A percentile compares a stretch with the other conserved stretches of the same genome.
Conservation (phyloP, 2,797 vertebrate genomes). For the Notolepis coatsorum region DNA sequence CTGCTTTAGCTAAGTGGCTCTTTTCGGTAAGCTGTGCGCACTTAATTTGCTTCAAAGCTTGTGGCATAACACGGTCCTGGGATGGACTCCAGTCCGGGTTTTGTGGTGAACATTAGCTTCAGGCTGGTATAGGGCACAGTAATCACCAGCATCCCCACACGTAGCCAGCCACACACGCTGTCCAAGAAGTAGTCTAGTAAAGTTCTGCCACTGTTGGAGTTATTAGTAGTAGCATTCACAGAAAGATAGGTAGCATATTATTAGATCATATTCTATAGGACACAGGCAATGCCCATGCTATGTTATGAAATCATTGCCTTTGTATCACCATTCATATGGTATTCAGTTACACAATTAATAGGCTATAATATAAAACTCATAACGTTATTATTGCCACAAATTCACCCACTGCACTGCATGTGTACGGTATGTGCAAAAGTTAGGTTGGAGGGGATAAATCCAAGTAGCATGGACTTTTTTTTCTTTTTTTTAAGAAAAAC, state of each 20-base stretch:
- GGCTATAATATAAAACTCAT: no score
- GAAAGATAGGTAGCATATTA: constrained; percentile 42
- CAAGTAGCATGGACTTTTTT: constrained; percentile 58
- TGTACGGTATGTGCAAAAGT: constrained; percentile 17
- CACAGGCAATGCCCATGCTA: neutral
- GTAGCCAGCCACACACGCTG: constrained; percentile 71
- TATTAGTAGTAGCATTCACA: constrained; percentile 65
- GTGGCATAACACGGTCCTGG: neutral
- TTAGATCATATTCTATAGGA: constrained; percentile 48
- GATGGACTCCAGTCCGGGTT: constrained; percentile 72
- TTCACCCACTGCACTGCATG: neutral
- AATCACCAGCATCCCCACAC: constrained; percentile 71
- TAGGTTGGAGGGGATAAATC: constrained; percentile 40
- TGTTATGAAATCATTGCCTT: no score
- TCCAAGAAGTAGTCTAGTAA: constrained; percentile 47
- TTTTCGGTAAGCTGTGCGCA: no score
- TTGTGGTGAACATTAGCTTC: constrained; percentile 54
- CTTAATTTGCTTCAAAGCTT: no score
- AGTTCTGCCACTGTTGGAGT: constrained; percentile 59
- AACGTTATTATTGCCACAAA: neutral
- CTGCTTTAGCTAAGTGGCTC: no score
- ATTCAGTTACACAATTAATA: neutral
- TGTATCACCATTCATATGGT: no score
- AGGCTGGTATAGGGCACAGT: constrained; percentile 53
- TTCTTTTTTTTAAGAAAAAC: constrained; percentile 85